These are phyloP conservation scores for Mnemiopsis leidyi DNA, from an alignment of 37 sponge, comb jelly and placozoan genomes.

Conservation along the genomic window DNA sequence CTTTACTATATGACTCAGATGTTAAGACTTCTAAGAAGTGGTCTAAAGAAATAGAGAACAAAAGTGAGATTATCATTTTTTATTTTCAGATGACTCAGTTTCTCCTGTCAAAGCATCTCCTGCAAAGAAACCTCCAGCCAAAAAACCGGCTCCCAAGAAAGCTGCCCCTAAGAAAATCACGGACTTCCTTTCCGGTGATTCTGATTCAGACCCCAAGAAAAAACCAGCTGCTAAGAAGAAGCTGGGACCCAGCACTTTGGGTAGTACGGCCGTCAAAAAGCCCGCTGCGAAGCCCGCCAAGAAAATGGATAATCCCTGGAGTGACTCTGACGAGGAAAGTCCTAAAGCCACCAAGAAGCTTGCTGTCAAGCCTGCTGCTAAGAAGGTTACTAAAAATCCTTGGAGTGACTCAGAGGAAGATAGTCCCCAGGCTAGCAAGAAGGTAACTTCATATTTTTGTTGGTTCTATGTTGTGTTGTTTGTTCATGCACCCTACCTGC, in stretches of 20 bases:
- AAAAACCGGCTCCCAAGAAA: neutral
- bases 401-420: slow-evolving; percentile 54
- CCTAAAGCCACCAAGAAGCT: neutral
- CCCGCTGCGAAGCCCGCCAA: neutral
- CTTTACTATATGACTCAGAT: no score
- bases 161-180: neutral
- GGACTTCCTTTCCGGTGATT: neutral
- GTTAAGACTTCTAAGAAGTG: no score
- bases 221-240: slow-evolving; percentile 39
- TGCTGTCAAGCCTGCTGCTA: neutral
- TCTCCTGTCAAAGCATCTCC: neutral
- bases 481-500: no score
- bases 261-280: neutral
- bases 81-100: neutral
- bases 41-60: no score
- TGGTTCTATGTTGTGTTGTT: no score
- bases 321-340: slow-evolving; percentile 14
- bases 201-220: neutral
- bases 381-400: neutral
- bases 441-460: no score
- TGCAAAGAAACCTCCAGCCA: neutral
- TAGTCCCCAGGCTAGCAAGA: neutral
- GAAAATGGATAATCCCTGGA: neutral
- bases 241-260: slow-evolving; percentile 14
- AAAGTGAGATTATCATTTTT: no score